These are phyloP conservation scores for Apis dorsata DNA, from an alignment of 1,140 invertebrate species.

Conservation along the genomic window DNA sequence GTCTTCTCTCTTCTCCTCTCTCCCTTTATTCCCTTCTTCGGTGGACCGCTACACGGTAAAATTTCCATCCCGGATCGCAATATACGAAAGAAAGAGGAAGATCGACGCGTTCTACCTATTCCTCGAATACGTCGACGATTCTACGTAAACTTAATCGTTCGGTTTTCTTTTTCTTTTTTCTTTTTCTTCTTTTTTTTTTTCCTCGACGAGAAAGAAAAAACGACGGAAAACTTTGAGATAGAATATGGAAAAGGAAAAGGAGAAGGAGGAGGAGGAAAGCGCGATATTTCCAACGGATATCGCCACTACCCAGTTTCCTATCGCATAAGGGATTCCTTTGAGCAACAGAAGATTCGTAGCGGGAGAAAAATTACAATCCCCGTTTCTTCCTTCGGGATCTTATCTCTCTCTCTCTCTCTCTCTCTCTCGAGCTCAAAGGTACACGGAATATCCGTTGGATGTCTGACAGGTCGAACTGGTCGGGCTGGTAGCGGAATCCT, in stretches of 20 bases:
- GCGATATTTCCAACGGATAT: constrained; percentile 47
- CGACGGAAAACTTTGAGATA: neutral
- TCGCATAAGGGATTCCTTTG: constrained; percentile 45
- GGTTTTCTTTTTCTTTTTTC: neutral
- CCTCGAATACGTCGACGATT: too few relatives aligned
- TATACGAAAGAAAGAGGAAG: neutral
- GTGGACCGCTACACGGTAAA: neutral
- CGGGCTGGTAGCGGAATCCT: constrained; percentile 39
- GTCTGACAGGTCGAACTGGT: neutral
- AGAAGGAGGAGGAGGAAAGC: neutral
- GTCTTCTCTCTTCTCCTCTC: neutral
- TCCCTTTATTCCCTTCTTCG: too few relatives aligned
- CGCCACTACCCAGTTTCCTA: constrained; percentile 11
- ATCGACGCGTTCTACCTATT: neutral
- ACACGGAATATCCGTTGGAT: constrained; percentile 7
- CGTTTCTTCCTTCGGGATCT: neutral
- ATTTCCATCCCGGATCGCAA: neutral
- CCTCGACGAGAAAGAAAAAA: neutral
- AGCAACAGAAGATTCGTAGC: constrained; percentile 3
- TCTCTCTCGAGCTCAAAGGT: constrained; percentile 7
- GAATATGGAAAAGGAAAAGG: neutral
- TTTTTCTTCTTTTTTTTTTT: neutral
- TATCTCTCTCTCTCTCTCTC: neutral
- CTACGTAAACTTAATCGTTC: neutral
- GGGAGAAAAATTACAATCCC: constrained; percentile 39